These are phyloP conservation scores for Folsomia candida DNA, from an alignment of 2,888 invertebrate genomes.

Conservation along the genomic window DNA sequence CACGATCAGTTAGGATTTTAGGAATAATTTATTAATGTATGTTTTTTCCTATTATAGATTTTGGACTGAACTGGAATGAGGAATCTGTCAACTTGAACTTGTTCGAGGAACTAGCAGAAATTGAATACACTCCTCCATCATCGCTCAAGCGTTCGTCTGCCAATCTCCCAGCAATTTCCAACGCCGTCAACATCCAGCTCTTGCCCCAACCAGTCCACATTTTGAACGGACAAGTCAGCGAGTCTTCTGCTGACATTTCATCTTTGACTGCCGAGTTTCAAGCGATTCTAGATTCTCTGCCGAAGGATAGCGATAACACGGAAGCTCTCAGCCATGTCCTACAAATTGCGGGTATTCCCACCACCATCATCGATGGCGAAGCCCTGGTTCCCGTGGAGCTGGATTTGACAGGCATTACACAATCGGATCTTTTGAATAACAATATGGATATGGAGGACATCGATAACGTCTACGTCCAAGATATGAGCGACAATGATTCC, in stretches of 20 bases:
- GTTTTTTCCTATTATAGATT: constrained; percentile 9
- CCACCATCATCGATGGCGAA: constrained; percentile 31
- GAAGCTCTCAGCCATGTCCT: constrained; percentile 12
- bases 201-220: background rate
- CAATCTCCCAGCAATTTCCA: background rate
- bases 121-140: constrained; percentile 35
- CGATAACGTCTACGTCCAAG: background rate
- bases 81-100: constrained; percentile 43
- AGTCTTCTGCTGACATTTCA: background rate
- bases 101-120: constrained; percentile 42
- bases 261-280: constrained; percentile 38
- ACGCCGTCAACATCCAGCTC: background rate
- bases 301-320: constrained; percentile 10
- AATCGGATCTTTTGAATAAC: background rate
- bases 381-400: constrained; percentile 33
- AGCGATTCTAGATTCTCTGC: constrained; percentile 39
- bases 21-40: background rate
- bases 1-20: too few species aligned
- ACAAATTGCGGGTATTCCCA: constrained; percentile 31
- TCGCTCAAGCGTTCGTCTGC: constrained; percentile 12
- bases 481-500: background rate
- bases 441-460: constrained; percentile 12
- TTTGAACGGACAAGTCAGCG: background rate
- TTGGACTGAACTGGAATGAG: constrained; percentile 32
- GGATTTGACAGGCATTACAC: background rate